Base-by-base conservation (phyloP, 2,113 vertebrate species). In the Paracanthobrama guichenoti region DNA sequence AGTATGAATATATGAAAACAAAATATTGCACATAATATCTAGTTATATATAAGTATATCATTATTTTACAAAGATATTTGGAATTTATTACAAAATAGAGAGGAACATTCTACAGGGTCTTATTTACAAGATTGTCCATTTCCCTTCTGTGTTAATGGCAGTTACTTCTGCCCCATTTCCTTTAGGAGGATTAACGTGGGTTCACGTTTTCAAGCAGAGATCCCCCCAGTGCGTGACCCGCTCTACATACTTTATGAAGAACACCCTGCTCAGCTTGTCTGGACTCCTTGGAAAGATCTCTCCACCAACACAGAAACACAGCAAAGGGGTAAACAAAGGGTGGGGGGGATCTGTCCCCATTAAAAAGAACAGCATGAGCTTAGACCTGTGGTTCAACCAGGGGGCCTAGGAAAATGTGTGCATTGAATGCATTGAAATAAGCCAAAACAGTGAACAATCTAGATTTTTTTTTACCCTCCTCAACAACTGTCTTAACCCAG, bases 161-260 rank as follows among this genome's bases (percentile, higher is more conserved):
- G 11, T 77, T 57, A 35, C 3, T 44, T 44, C 7, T 62, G n/a
- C 20, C 39, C 18, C 2, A 16, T 55, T 7, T 55, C 53, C 24
- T 91, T 81, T 73, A 96, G 95, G 84, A 92, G 91, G 82, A 95
- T 95, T 90, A 95, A 95, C 62, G 86, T 95, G 8, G 95, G 95
- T 44, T 91, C 87, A 18, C 87, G 88, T 4, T 96, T 95, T 82
- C 95, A 96, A 88, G 95, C 94, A 0, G 93, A 95, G 57, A 90
- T 95, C 26, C 94, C 95, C 0, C 84, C 90, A 20, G 90, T 93
- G 2, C 91, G 79, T 39, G 91, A 93, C 39, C 66, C 84, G 18
- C 82, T 85, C 0, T 22, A 83, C 31, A 48, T 87, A 1, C 87
- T 87, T 6, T 46, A 67, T 0, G 93, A 93, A 0, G 89, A 92